Evolutionary conservation across 2,113 vertebrate genomes (phyloP), one percentile per base, ranked within the genome.

Genomic region (Prinia subflava): DNA sequence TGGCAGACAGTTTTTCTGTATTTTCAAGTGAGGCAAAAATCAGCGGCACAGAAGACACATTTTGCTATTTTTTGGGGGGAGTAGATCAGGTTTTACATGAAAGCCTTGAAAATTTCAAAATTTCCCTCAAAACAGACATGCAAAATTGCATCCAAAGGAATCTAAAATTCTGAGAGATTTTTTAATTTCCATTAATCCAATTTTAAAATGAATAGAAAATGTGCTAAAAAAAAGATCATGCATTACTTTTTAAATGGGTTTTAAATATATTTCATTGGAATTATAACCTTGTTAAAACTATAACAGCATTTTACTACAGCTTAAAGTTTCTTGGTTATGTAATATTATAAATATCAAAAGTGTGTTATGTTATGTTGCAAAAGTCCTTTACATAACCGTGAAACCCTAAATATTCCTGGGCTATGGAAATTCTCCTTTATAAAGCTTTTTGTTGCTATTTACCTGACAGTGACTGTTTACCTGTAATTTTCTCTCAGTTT

Each of bases 21-120:
- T 65, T 86, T 89, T 69, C 65, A 74, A 70, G 21, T 12, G 16
- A 19, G 4, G 16, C 10, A 28, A 30, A 80, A 65, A 49, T 27
- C 28, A 59, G 3, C 39, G 52, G n/a, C 27, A 50, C 23, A 3
- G 1, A 75, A 59, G 23, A 53, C 3, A 50, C 5, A 33, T 1
- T 77, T 80, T 62, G 37, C 10, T 67, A 11, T 39, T 83, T 88
- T 56, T 30, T 6, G 3, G 0, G 2, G 21, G 6, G 2, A 0
- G 17, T 33, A 80, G 24, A 27, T 80, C 37, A 81, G 6, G 16
- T 18, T 67, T 92, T 27, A 7, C 7, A 71, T 28, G 25, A 67
- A 78, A 84, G 6, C 14, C 59, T 92, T 62, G 39, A 91, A 81
- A 76, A 62, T 50, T 42, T 79, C 15, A 16, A 47, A 60, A 53